These are phyloP conservation scores for Labeo calbasu DNA, from an alignment of 2,797 vertebrate species.

Conservation along the genomic window DNA sequence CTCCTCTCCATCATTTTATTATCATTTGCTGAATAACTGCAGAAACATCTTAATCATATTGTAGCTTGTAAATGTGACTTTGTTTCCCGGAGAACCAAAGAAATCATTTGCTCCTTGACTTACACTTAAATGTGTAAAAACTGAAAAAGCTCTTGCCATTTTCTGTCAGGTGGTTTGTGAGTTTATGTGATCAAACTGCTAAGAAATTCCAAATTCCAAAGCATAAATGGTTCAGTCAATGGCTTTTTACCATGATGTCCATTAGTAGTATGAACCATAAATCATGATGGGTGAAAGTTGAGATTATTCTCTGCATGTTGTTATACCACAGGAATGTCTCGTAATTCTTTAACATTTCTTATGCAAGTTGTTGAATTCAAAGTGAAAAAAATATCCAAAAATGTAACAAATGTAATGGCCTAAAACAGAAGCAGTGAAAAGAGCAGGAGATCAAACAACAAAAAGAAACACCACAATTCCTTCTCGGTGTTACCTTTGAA, in stretches of 20 bases:
- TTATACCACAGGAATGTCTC: not conserved
- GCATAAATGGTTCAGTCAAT: not conserved
- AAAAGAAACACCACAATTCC: not conserved
- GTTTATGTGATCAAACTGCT: not conserved
- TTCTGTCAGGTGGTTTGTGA: not conserved
- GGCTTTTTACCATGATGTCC: not conserved
- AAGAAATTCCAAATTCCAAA: not conserved
- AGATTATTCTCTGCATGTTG: not conserved
- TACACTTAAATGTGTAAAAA: not conserved
- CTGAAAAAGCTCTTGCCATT: not conserved
- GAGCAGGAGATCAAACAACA: not conserved
- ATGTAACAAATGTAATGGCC: constrained; percentile 4
- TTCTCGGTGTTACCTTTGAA: constrained; percentile 19
- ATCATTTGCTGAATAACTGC: not conserved
- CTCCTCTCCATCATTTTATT: not conserved
- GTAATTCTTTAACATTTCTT: not conserved
- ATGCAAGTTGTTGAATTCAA: not conserved
- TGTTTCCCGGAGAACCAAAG: not conserved
- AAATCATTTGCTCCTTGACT: not conserved
- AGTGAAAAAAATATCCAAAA: not conserved
- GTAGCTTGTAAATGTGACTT: not conserved
- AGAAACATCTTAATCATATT: not conserved
- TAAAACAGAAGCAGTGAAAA: constrained; percentile 10
- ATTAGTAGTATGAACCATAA: not conserved
- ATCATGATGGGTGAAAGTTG: not conserved